Evolutionary conservation across 2,113 vertebrate species (phyloP).

Genomic region (Urocynchramus pylzowi): DNA sequence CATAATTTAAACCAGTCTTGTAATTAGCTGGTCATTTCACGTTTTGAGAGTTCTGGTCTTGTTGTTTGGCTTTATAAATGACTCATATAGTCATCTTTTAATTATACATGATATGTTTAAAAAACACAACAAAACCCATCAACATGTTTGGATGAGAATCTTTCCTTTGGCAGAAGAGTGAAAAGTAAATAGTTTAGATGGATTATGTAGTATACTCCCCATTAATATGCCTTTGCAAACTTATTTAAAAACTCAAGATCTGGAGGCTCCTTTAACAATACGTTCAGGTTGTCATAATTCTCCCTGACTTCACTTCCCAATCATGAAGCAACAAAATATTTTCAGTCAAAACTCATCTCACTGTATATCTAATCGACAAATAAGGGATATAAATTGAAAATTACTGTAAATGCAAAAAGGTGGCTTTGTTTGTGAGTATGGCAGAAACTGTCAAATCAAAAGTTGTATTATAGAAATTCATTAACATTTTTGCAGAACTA

Average conservation of each 20-base stretch:
- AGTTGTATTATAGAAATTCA: neutral
- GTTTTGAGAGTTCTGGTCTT: neutral
- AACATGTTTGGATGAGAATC: neutral
- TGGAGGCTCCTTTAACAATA: neutral
- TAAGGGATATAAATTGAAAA: no score
- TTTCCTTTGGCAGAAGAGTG: slow-evolving; percentile 9
- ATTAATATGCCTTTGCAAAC: neutral
- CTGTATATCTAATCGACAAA: neutral
- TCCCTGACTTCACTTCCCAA: neutral
- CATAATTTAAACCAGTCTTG: slow-evolving; percentile 30
- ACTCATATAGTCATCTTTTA: neutral
- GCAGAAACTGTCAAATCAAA: neutral
- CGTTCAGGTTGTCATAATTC: neutral
- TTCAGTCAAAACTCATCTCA: neutral
- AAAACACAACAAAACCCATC: neutral
- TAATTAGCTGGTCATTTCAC: slow-evolving; percentile 50
- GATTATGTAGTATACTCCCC: neutral
- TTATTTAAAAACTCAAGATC: neutral
- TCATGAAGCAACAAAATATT: neutral
- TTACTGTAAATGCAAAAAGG: neutral
- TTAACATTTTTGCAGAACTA: neutral
- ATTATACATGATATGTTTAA: neutral
- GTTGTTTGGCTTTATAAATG: slow-evolving; percentile 28
- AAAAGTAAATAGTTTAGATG: slow-evolving; percentile 24
- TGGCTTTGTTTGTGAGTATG: neutral